Base-by-base conservation (phyloP, 2,888 invertebrate genomes). In the Endotricha flammealis region DNA sequence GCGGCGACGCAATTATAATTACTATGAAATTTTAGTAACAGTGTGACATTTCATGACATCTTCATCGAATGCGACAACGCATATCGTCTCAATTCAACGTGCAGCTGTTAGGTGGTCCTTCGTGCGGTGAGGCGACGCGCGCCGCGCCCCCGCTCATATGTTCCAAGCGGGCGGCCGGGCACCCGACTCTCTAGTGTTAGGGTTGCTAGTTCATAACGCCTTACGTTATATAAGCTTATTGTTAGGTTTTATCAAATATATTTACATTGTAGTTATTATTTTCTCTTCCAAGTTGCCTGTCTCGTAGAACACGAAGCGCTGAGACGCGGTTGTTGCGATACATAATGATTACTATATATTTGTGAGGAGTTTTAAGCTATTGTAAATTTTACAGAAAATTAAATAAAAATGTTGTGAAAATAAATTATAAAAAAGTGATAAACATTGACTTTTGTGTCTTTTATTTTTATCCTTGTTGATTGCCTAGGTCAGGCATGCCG, bases 331-430 rank as follows among this genome's bases (percentile, higher is more conserved):
- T 75, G 73, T 77, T 75, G 68, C 76, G 72, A 72, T 69, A 71
- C 64, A 72, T 71, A 70, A 66, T 64, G 64, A 71, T 60, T 58
- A 66, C 58, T 76, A 77, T 75, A 74, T 79, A 80, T 83, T 82
- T 85, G 85, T 81, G 85, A 85, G 71, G 77, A 85, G 77, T 81
- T 82, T 82, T 83, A 86, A 83, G 83, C 80, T 85, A 86, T 81
- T 83, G 83, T 86, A 86, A 83, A 85, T 86, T 85, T 86, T 86
- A 85, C 86, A 86, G 81, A 86, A 86, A 85, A 85, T 64, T 69
- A 81, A 80, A 74, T 75, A 75, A 79, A 85, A 83, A 85, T 82
- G 83, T 85, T 85, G 83, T 83, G 83, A 82, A 85, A 85, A 83
- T 81, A 82, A 85, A 83, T 80, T 81, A 81, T 82, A 83, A 86